Evolutionary conservation across 2,797 vertebrate genomes (phyloP).

Genomic region (Perodicticus potto): DNA sequence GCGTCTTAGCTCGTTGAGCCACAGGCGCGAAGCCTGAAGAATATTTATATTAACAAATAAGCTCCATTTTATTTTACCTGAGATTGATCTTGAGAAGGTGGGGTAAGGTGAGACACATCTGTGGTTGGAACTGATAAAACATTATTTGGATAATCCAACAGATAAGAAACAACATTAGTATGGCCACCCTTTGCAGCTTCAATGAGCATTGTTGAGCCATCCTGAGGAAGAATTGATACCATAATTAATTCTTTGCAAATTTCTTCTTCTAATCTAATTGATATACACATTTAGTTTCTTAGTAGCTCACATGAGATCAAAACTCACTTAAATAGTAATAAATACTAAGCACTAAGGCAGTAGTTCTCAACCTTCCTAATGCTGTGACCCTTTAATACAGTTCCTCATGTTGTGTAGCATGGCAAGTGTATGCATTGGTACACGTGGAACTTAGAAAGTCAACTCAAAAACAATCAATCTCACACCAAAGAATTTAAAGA

Average conservation of each 20-base stretch:
- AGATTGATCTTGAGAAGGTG: conserved; percentile 98
- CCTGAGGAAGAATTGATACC: conserved; percentile 88
- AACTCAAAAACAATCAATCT: conserved; percentile 82
- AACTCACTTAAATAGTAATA: conserved; percentile 9
- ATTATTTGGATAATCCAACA: conserved; percentile 99
- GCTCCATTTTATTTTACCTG: conserved; percentile 91
- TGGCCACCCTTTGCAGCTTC: conserved; percentile 99
- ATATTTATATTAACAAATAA: conserved; percentile 61
- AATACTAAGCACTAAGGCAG: conserved; percentile 39
- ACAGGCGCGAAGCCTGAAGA: no score
- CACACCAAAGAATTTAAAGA: conserved; percentile 62
- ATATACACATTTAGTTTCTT: conserved; percentile 51
- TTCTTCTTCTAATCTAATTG: conserved; percentile 22
- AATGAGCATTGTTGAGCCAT: conserved; percentile 99
- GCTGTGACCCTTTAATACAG: no score
- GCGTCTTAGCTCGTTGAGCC: no score
- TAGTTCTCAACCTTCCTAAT: no score
- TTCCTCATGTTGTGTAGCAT: conserved; percentile 85
- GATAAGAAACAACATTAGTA: conserved; percentile 99
- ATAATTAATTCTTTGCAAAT: conserved; percentile 73
- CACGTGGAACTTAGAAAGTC: conserved; percentile 95
- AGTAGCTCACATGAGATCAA: conserved; percentile 52
- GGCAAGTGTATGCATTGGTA: conserved; percentile 97
- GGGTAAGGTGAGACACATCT: conserved; percentile 97
- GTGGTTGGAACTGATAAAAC: conserved; percentile 95